Evolutionary conservation across 2,113 vertebrate genomes (phyloP).

Genomic region (Gymnorhina tibicen): DNA sequence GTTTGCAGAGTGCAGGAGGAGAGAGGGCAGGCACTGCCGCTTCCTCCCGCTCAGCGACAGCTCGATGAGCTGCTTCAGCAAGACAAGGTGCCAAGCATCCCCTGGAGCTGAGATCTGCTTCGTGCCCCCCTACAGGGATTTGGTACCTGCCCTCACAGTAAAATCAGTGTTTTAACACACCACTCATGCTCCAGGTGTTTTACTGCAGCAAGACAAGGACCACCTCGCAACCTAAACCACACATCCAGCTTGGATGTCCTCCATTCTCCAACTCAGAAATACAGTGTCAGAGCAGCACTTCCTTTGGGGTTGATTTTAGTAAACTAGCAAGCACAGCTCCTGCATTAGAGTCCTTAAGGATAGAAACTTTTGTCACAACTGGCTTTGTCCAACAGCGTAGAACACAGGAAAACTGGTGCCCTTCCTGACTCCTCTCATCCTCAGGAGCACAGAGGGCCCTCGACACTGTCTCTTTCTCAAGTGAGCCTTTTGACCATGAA

Average conservation of each 20-base stretch:
- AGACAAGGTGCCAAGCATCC: background rate
- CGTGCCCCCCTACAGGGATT: background rate
- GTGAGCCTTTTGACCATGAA: background rate
- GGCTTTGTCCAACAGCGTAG: background rate
- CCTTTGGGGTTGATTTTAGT: background rate
- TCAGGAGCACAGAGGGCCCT: background rate
- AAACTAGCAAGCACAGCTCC: background rate
- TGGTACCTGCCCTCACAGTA: background rate
- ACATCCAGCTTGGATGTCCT: background rate
- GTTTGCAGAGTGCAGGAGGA: background rate
- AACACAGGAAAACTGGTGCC: background rate
- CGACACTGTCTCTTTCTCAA: background rate
- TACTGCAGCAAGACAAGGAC: background rate
- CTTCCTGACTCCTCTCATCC: background rate
- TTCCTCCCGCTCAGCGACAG: background rate
- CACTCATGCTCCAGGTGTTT: background rate
- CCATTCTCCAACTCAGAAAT: background rate
- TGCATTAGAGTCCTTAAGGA: background rate
- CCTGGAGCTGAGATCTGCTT: background rate
- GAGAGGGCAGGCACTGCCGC: background rate
- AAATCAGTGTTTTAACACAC: background rate
- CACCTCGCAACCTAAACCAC: background rate
- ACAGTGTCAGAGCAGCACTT: background rate
- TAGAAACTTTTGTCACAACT: background rate
- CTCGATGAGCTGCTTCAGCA: background rate